Percentiles rank a stretch among this genome's conserved stretches.
Evolutionary conservation across 2,113 vertebrate genomes (phyloP).

Genomic region (Recurvirostra avosetta): DNA sequence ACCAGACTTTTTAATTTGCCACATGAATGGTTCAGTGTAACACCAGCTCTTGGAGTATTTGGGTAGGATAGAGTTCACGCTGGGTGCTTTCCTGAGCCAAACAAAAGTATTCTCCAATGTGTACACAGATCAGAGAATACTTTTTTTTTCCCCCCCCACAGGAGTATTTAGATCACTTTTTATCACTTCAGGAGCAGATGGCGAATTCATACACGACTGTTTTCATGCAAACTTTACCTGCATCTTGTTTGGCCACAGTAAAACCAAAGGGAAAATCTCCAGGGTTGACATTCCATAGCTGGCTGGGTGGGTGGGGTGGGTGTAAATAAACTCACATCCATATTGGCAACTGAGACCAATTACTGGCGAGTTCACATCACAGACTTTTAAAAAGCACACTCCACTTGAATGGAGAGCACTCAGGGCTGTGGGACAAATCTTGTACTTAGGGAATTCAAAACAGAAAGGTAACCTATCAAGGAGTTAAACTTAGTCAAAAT

Average conservation of each 20-base stretch:
- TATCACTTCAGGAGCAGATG: background rate
- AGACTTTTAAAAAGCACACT: background rate
- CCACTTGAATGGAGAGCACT: background rate
- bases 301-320: too few species aligned
- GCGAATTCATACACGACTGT: constrained; percentile 15
- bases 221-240: background rate
- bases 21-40: constrained; percentile 56
- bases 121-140: background rate
- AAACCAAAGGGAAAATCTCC: background rate
- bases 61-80: constrained; percentile 30
- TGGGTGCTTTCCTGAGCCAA: constrained; percentile 30
- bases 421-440: background rate
- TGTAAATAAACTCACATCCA: background rate
- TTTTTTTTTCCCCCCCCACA: background rate
- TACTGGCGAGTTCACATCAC: background rate
- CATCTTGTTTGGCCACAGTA: background rate
- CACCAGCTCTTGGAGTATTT: constrained; percentile 27
- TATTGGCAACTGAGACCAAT: background rate
- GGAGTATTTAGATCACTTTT: constrained; percentile 8
- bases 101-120: background rate
- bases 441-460: background rate
- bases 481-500: background rate
- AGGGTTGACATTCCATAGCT: background rate
- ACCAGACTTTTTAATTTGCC: constrained; percentile 70
- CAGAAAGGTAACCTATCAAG: background rate